A percentile compares a stretch with the other conserved stretches of the same genome.
Evolutionary conservation across 2,888 invertebrate species (phyloP).

Genomic region (Eupithecia abbreviata): DNA sequence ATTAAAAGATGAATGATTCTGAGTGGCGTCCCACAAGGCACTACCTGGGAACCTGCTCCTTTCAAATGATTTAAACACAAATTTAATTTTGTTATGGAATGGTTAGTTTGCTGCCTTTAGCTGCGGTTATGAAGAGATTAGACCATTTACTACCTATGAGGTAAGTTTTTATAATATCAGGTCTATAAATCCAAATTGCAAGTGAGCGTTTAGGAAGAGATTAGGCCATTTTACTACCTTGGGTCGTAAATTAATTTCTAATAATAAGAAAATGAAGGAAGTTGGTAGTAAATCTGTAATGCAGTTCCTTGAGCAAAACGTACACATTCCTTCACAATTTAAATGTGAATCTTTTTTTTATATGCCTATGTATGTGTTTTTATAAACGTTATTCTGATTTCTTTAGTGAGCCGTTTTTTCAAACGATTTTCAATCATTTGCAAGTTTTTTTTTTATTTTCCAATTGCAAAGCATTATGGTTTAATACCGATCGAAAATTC

Average conservation of each 20-base stretch:
- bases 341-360: not conserved
- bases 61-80: slow-evolving; percentile 34
- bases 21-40: slow-evolving; percentile 67
- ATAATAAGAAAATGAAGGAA: not conserved
- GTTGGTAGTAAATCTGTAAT: not conserved
- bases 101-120: slow-evolving; percentile 10
- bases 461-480: slow-evolving; percentile 1
- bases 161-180: slow-evolving; percentile 7
- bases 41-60: slow-evolving; percentile 68
- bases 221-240: slow-evolving; percentile 8
- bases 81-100: slow-evolving; percentile 27
- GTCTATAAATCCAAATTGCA: slow-evolving; percentile 4
- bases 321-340: not conserved
- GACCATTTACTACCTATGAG: slow-evolving; percentile 2
- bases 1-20: slow-evolving; percentile 82
- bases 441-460: not conserved
- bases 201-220: slow-evolving; percentile 8
- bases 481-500: slow-evolving; percentile 56
- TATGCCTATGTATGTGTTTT: too few relatives aligned
- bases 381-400: not conserved
- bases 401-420: not conserved
- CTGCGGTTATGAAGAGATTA: slow-evolving; percentile 11
- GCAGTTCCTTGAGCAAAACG: not conserved
- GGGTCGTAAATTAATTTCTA: slow-evolving; percentile 1
- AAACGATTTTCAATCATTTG: not conserved